phyloP scores from a whole-genome alignment of 1,140 invertebrate genomes.

The Saxidomus purpurata region DNA sequence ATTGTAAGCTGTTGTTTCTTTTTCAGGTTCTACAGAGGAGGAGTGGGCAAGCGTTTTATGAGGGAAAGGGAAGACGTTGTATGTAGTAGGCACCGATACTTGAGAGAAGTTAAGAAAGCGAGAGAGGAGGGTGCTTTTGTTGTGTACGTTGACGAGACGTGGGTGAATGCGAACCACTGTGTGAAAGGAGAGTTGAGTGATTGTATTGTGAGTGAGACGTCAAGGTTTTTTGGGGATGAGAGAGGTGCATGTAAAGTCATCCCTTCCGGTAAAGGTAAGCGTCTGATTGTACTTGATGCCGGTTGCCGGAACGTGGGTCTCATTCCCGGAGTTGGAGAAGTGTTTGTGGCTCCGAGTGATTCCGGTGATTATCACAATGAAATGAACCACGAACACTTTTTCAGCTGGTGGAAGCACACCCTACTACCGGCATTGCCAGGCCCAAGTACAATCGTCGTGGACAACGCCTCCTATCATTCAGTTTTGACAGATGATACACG shows the following conservation, averaged over 20 bases:
- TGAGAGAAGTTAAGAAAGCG: no score
- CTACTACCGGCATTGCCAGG: not conserved
- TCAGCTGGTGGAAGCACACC: not conserved
- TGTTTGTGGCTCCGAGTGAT: not conserved
- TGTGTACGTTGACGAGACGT: conserved; percentile 4
- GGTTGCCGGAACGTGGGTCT: conserved; percentile 7
- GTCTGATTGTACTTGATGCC: not conserved
- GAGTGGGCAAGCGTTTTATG: no score
- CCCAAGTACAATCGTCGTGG: not conserved
- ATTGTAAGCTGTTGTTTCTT: no score
- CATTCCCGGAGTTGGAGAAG: not conserved
- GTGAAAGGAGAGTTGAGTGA: not conserved
- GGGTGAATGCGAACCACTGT: not conserved
- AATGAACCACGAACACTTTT: not conserved
- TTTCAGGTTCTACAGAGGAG: no score
- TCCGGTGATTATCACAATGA: not conserved
- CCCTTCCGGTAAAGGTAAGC: not conserved
- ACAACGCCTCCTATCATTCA: conserved; percentile 19
- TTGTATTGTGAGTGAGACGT: not conserved
- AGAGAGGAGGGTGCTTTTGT: not conserved
- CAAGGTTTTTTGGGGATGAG: not conserved
- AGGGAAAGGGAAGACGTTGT: no score
- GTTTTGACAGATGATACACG: not conserved
- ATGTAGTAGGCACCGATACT: no score
- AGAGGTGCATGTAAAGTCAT: not conserved